Percentiles rank a stretch among this genome's conserved stretches.
Evolutionary conservation across 2,888 invertebrate genomes (phyloP).

Genomic region (Choreutis nemorana): DNA sequence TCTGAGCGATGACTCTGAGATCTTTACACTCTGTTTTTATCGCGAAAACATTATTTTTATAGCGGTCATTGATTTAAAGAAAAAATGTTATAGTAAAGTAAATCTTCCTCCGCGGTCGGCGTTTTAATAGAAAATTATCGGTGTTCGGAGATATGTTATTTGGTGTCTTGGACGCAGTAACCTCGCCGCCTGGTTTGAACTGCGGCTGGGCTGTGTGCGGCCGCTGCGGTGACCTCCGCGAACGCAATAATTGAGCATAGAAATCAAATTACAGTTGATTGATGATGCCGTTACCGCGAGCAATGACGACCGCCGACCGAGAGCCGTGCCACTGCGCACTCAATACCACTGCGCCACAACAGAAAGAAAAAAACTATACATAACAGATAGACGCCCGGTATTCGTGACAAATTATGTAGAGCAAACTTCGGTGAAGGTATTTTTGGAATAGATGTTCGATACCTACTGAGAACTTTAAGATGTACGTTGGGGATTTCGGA

Average conservation of each 20-base stretch:
- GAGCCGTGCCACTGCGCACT: slow-evolving; percentile 35
- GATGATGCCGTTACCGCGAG: slow-evolving; percentile 63
- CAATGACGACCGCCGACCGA: slow-evolving; percentile 44
- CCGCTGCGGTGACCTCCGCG: slow-evolving; percentile 54
- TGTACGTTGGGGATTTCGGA: too few species aligned
- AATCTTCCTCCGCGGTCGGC: neutral
- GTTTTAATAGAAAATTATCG: neutral
- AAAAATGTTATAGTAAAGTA: neutral
- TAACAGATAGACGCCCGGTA: too few species aligned
- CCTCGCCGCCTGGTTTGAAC: too few species aligned
- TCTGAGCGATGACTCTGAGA: too few species aligned
- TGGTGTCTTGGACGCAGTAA: too few species aligned
- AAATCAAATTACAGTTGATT: slow-evolving; percentile 67
- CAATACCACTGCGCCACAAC: too few species aligned
- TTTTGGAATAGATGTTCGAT: too few species aligned
- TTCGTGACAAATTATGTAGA: too few species aligned
- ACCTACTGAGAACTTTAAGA: too few species aligned
- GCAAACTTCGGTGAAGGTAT: too few species aligned
- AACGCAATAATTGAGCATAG: slow-evolving; percentile 66
- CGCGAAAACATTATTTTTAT: neutral
- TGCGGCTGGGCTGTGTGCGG: slow-evolving; percentile 40
- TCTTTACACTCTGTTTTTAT: neutral
- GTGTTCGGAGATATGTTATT: too few species aligned
- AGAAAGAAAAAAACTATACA: too few species aligned
- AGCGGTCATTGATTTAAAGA: neutral